These are phyloP conservation scores for Mylabris phalerata DNA, from an alignment of 1,140 invertebrate genomes.

Conservation along the genomic window DNA sequence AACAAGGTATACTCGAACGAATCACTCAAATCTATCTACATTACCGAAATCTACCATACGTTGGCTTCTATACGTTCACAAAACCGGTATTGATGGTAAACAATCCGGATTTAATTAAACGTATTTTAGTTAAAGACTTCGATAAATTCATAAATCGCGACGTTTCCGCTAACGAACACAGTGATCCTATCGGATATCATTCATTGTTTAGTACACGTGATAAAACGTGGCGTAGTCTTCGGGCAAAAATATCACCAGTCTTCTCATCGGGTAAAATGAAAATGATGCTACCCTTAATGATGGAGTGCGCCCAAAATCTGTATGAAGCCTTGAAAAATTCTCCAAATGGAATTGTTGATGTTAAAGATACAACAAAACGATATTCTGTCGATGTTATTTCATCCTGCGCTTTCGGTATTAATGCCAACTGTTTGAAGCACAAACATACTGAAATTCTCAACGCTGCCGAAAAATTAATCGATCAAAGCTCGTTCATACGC, in stretches of 20 bases:
- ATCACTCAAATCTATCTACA: constrained; percentile 25
- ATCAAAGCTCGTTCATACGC: too few relatives aligned
- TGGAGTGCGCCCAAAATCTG: constrained; percentile 30
- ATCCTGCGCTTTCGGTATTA: constrained; percentile 44
- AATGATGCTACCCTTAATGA: constrained; percentile 40
- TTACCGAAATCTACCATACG: constrained; percentile 10
- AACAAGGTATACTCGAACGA: neutral
- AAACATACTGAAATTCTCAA: neutral
- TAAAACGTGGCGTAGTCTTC: constrained; percentile 38
- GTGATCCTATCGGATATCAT: constrained; percentile 8
- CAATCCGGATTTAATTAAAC: constrained; percentile 20
- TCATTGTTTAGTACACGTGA: neutral
- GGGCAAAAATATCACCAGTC: constrained; percentile 39
- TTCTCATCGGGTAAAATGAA: constrained; percentile 43
- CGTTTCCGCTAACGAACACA: constrained; percentile 6
- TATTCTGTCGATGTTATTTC: constrained; percentile 45
- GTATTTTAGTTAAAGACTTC: too few relatives aligned
- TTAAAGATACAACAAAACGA: constrained; percentile 45
- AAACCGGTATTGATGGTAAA: neutral
- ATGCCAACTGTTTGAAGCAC: constrained; percentile 16
- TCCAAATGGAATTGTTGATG: constrained; percentile 12
- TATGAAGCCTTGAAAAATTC: constrained; percentile 22
- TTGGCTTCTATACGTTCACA: too few relatives aligned
- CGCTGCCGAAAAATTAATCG: too few relatives aligned
- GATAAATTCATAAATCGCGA: too few relatives aligned